Percentiles rank a stretch among this genome's conserved stretches.
These are phyloP conservation scores for Neria commutata DNA, from an alignment of 2,888 invertebrate genomes.

Conservation along the genomic window DNA sequence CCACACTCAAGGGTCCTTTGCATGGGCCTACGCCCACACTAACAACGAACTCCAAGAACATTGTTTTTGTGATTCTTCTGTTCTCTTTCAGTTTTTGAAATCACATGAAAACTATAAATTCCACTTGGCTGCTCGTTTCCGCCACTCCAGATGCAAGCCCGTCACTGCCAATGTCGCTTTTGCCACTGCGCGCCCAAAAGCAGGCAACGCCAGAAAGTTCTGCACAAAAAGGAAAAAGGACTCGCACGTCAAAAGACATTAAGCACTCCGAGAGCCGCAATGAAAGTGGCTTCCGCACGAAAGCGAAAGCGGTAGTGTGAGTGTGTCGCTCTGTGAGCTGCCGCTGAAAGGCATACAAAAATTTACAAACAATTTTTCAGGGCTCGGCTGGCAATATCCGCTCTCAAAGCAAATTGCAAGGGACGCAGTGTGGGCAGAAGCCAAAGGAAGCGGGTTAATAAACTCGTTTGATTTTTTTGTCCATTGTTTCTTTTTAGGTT, in stretches of 20 bases:
- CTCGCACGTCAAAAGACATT: not conserved
- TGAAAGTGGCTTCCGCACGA: not conserved
- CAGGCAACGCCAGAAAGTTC: constrained; percentile 14
- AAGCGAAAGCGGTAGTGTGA: not conserved
- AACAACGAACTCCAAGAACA: not conserved
- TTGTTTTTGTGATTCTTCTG: not conserved
- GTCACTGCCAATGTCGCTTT: not conserved
- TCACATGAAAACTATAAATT: no score
- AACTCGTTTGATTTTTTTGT: not conserved
- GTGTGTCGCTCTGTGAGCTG: not conserved
- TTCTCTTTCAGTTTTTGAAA: not conserved
- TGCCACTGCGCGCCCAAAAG: constrained; percentile 12
- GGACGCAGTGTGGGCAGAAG: not conserved
- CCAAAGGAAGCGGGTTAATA: not conserved
- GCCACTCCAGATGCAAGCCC: not conserved
- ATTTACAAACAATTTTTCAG: constrained; percentile 28
- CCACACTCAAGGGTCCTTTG: no score
- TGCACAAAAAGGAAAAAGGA: not conserved
- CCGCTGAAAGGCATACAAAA: not conserved
- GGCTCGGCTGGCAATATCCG: constrained; percentile 5
- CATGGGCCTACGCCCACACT: not conserved
- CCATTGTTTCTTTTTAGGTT: no score
- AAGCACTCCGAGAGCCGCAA: constrained; percentile 2
- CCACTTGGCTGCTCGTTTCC: no score
- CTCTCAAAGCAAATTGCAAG: not conserved